Evolutionary conservation across 92 coral and sea anemone genomes (phyloP), one percentile per base, ranked within the genome.

Genomic region (Chrysogorgia sp.): DNA sequence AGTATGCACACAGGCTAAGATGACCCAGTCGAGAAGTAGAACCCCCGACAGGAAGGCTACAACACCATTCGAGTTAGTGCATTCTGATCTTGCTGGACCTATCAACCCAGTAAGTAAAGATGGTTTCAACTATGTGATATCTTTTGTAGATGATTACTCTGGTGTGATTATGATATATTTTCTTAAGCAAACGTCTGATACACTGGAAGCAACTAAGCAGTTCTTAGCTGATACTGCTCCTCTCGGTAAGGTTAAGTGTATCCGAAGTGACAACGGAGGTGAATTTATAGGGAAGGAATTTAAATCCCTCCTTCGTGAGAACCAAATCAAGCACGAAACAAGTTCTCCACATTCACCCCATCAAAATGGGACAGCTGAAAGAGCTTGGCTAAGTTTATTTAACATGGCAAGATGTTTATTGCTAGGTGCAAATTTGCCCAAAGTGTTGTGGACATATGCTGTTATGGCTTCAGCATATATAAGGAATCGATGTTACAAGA

Each of bases 41-140:
- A 65, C 66, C 21, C 85, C 85, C 6, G 79, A 81, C 67, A 58
- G 23, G 40, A 62, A 67, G 59, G 86, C 86, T 24, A 71, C 41
- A 24, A 55, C 65, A 10, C 85, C 84, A 62, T 58, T 69, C 43
- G 79, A 81, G 28, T 60, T 71, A 57, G 79, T 81, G 26, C 85
- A 81, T 33, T 81, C 79, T 41, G 79, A 81, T 60, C 55, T 71
- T 45, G 85, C 86, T 22, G 86, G 86, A 70, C 76, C 85, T 69
- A 58, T 81, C 23, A 70, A 57, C 13, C 85, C 74, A 24, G 79
- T 10, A 5, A 77, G 67, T 23, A 33, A 62, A 33, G 84, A 80
- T 13, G 84, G 77, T 40, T 80, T 80, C 59, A 66, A 35, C 2
- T 80, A 80, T 56, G 84, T 58, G 0, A 55, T 80, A 34, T 68